A percentile compares a stretch with the other conserved stretches of the same genome.
Evolutionary conservation across 1,140 invertebrate species (phyloP).

Genomic region (Zophobas atratus): DNA sequence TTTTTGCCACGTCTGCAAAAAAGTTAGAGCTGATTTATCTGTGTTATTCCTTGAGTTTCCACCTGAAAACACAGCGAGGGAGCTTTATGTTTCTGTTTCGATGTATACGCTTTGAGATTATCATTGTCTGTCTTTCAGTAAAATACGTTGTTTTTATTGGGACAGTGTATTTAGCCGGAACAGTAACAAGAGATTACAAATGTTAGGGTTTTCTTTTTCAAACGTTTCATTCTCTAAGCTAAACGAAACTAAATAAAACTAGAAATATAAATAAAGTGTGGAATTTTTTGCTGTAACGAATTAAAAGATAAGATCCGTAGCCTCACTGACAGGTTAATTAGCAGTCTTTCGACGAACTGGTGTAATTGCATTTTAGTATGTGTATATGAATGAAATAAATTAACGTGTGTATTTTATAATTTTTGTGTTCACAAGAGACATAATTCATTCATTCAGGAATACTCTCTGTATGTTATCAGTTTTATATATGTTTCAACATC

Average conservation of each 20-base stretch:
- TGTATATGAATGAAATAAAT: no score
- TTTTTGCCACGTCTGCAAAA: constrained; percentile 28
- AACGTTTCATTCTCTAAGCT: no score
- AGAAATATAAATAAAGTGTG: neutral
- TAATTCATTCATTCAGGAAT: no score
- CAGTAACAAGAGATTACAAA: neutral
- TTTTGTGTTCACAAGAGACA: no score
- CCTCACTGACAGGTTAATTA: no score
- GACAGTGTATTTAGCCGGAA: neutral
- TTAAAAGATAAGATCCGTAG: neutral
- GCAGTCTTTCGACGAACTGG: no score
- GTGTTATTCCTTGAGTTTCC: constrained; percentile 37
- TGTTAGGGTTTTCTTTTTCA: no score
- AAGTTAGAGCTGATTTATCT: constrained; percentile 32
- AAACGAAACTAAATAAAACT: no score
- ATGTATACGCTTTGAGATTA: constrained; percentile 26
- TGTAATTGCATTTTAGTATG: no score
- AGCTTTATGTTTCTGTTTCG: constrained; percentile 34
- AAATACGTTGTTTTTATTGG: constrained; percentile 4
- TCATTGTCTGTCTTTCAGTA: constrained; percentile 22
- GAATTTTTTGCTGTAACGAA: neutral
- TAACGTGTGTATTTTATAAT: no score
- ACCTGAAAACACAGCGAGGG: constrained; percentile 27
- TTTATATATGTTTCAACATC: no score
- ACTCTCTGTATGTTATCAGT: no score